These are phyloP conservation scores for Vireo griseus DNA, from an alignment of 2,797 vertebrate species.

Conservation along the genomic window DNA sequence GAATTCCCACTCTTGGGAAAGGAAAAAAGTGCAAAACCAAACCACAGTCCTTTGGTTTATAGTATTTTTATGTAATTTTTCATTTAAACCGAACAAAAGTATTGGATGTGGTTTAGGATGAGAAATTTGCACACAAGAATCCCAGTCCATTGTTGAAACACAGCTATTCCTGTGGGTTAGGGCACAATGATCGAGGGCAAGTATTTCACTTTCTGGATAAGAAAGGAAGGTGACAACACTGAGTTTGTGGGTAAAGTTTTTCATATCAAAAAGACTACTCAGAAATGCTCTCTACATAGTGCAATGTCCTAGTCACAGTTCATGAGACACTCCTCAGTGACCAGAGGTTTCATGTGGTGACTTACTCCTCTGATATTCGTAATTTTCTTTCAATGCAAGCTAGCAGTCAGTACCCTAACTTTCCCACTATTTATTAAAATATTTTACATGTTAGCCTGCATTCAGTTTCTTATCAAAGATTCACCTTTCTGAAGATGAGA, in stretches of 20 bases:
- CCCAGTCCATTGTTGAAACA: background rate
- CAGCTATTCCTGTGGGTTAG: background rate
- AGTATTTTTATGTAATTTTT: background rate
- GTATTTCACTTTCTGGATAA: background rate
- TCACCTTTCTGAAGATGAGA: background rate
- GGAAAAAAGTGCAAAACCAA: background rate
- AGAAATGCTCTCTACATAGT: background rate
- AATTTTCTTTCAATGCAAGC: background rate
- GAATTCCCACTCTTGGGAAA: rapidly evolving
- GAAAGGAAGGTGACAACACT: background rate
- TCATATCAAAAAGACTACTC: background rate
- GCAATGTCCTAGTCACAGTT: background rate
- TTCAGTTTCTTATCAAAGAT: background rate
- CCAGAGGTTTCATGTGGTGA: background rate
- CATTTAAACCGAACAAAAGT: background rate
- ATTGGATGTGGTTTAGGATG: background rate
- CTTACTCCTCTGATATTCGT: background rate
- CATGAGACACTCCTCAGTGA: background rate
- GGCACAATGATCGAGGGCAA: background rate
- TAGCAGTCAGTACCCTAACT: background rate
- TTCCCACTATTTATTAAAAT: background rate
- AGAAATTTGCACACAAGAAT: background rate
- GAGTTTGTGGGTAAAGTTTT: background rate
- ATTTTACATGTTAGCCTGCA: background rate
- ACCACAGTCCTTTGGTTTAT: background rate